Conservation (phyloP, 2,888 invertebrate genomes). For the Sarcophaga carnaria region DNA sequence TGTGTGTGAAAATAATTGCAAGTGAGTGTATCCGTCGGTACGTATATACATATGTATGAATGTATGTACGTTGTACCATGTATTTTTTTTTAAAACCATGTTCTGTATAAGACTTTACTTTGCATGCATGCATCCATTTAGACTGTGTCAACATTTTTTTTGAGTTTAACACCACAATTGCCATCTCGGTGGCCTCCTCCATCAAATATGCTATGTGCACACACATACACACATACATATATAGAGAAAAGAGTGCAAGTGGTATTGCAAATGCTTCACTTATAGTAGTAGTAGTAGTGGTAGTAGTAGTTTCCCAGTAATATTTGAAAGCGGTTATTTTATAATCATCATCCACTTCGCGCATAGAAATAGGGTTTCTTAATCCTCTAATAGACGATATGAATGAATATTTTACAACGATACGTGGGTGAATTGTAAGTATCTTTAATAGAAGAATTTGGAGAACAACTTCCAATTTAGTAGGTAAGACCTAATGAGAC, state of each 20-base stretch:
- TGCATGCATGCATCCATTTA: conserved; percentile 62
- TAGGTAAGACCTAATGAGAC: too few relatives aligned
- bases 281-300: conserved; percentile 7
- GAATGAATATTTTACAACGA: too few relatives aligned
- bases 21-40: not conserved
- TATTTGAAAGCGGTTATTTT: conserved; percentile 2
- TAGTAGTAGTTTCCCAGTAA: not conserved
- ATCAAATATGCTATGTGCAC: not conserved
- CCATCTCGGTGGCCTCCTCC: not conserved
- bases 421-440: too few relatives aligned
- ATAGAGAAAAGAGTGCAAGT: conserved; percentile 41
- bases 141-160: conserved; percentile 65
- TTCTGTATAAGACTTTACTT: conserved; percentile 17
- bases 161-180: conserved; percentile 52
- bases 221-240: not conserved
- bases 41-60: too few relatives aligned
- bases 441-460: too few relatives aligned
- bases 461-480: too few relatives aligned
- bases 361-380: not conserved
- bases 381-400: not conserved
- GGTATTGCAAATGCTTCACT: conserved; percentile 33
- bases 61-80: not conserved
- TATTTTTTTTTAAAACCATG: not conserved
- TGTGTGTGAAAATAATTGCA: not conserved
- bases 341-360: not conserved